Conservation (phyloP, 1,140 invertebrate species). For the Drosophila rufa region DNA sequence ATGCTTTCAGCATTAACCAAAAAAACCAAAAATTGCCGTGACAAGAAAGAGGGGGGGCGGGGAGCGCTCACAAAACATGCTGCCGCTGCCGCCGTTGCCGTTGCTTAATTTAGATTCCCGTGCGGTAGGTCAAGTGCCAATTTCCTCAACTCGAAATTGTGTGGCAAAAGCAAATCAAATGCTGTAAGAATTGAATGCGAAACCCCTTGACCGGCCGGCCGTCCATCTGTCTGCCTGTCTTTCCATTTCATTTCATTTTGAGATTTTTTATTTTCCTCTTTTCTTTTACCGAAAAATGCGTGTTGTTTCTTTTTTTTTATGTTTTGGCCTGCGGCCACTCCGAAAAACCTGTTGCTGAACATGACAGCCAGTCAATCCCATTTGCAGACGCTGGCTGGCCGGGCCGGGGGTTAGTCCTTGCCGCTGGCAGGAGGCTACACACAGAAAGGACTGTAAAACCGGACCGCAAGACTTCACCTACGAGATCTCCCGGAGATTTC, state of each 20-base stretch:
- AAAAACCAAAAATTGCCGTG: slow-evolving; percentile 32
- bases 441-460: slow-evolving; percentile 9
- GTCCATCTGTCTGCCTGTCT: not conserved
- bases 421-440: not conserved
- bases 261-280: slow-evolving; percentile 5
- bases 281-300: not conserved
- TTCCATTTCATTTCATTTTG: slow-evolving; percentile 8
- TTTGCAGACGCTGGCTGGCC: not conserved
- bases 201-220: not conserved
- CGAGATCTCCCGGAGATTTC: slow-evolving; percentile 5
- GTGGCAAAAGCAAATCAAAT: slow-evolving; percentile 44
- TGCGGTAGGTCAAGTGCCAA: slow-evolving; percentile 80
- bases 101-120: slow-evolving; percentile 76
- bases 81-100: slow-evolving; percentile 11
- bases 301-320: not conserved
- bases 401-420: not conserved
- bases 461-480: slow-evolving; percentile 22
- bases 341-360: slow-evolving; percentile 31
- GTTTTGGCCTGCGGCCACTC: not conserved
- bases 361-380: slow-evolving; percentile 24
- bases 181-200: slow-evolving; percentile 30
- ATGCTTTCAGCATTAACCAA: slow-evolving; percentile 28
- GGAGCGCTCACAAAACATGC: slow-evolving; percentile 50
- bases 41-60: not conserved
- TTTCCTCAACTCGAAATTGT: slow-evolving; percentile 63